Conservation (phyloP, 1,140 invertebrate species). For the Drosophila gunungcola region DNA sequence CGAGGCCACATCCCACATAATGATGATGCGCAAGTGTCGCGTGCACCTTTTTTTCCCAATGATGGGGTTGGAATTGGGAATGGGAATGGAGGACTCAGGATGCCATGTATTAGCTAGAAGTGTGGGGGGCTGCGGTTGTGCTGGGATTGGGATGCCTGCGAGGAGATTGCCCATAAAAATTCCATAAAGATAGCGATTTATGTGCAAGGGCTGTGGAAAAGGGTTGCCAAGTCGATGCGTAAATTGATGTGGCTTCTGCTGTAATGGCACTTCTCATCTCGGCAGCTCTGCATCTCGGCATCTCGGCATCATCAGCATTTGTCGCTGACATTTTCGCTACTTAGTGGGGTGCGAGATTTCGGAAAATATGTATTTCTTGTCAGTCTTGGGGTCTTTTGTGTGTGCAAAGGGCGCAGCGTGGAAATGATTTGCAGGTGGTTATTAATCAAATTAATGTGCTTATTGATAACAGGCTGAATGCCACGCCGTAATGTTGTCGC, state of each 20-base stretch:
- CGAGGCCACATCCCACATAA: constrained; percentile 60
- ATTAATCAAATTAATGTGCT: constrained; percentile 84
- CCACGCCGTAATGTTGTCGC: constrained; percentile 49
- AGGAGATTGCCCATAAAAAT: constrained; percentile 85
- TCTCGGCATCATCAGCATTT: constrained; percentile 75
- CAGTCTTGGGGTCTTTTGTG: constrained; percentile 63
- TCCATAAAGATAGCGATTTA: constrained; percentile 85
- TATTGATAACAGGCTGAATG: constrained; percentile 75
- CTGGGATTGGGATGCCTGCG: constrained; percentile 68
- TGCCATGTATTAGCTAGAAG: constrained; percentile 72
- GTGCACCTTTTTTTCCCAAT: constrained; percentile 67
- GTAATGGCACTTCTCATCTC: constrained; percentile 78
- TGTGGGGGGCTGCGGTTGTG: constrained; percentile 43
- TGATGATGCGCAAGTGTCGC: constrained; percentile 77
- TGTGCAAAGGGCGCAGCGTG: constrained; percentile 36
- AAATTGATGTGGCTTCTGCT: constrained; percentile 76
- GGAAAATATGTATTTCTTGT: constrained; percentile 23
- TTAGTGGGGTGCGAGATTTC: constrained; percentile 52
- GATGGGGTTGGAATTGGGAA: constrained; percentile 15
- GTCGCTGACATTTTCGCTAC: constrained; percentile 79
- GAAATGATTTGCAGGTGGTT: constrained; percentile 84
- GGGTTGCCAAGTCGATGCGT: constrained; percentile 75
- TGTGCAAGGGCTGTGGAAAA: constrained; percentile 66
- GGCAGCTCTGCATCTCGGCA: constrained; percentile 12
- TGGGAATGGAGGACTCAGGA: constrained; percentile 40